Evolutionary conservation across 2,113 vertebrate genomes (phyloP).

Genomic region (Hippopotamus amphibius): DNA sequence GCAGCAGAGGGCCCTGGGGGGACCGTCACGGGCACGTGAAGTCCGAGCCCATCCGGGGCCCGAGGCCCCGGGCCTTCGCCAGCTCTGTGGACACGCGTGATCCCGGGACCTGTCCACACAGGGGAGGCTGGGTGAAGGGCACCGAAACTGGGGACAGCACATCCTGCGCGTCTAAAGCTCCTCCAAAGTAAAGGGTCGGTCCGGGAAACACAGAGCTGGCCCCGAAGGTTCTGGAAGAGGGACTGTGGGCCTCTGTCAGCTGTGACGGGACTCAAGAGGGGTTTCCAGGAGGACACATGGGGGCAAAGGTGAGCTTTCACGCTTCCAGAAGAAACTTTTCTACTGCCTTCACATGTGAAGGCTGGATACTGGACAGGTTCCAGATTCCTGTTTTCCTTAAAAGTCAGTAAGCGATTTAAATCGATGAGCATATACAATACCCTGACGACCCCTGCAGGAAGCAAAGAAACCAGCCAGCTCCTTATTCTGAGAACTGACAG

Average conservation of each 20-base stretch:
- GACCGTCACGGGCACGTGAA: no score
- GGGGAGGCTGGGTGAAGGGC: no score
- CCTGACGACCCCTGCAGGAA: neutral
- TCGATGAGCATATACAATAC: no score
- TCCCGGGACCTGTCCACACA: neutral
- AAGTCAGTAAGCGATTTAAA: neutral
- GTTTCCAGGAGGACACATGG: neutral
- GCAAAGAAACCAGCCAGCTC: neutral
- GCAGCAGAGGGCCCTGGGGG: no score
- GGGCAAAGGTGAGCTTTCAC: neutral
- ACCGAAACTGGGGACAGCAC: neutral
- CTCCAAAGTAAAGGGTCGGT: neutral
- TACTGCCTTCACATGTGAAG: neutral
- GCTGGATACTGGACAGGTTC: neutral
- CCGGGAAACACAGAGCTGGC: neutral
- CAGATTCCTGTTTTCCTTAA: neutral
- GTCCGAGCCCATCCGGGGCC: neutral
- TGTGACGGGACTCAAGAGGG: neutral
- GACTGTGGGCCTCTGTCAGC: accelerated
- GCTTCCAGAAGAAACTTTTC: neutral
- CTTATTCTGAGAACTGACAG: neutral
- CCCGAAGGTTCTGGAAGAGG: neutral
- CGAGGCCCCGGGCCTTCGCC: accelerated
- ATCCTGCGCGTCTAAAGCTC: neutral
- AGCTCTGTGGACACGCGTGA: neutral